Base-by-base conservation (phyloP, 2,888 invertebrate species). In the Isoperla grammatica region DNA sequence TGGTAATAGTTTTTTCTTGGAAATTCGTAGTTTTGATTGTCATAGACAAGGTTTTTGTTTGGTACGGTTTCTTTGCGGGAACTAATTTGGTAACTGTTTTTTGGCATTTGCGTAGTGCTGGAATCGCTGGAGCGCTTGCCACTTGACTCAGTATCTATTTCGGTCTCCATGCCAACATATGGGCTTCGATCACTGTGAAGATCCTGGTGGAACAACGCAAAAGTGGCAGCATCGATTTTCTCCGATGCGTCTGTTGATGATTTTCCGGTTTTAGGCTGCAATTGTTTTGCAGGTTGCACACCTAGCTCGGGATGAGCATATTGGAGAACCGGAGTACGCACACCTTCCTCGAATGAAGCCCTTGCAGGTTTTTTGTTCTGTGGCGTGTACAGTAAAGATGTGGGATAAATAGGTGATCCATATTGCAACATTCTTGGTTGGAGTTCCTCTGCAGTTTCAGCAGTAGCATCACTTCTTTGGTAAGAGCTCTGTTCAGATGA, bases 251-350 rank as follows among this genome's bases (percentile, higher is more conserved):
- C 57, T 2, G 42, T 22, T 9, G 49, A 56, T n/a, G 61, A 53
- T 40, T 63, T 61, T 12, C 48, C 56, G 3, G 37, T 57, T 37
- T 39, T 53, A 17, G 6, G 39, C 54, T 35, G 61, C 17, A 22
- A 64, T 37, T 62, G 48, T 23, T 85, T 85, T 0, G 87, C 88
- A 0, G 88, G 85, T 70, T 89, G 88, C 0, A 87, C 84, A 12
- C 88, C 89, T 4, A 88, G 73, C 67, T 89, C 89, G 0, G 89
- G 89, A 70, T 89, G 88, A 0, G 88, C 88, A 68, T 89, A 89
- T 68, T 88, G 88, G 0, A 88, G 76, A 2, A 89, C 87, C 0
- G 89, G 88, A 20, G 86, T 84, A 42, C 88, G 76, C 0, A 85
- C 84, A 29, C 86, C 85, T 66, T 87, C 85, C 62, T 84, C 86